Evolutionary conservation across 2,888 invertebrate species (phyloP).

Genomic region (Flexamia atlantica): DNA sequence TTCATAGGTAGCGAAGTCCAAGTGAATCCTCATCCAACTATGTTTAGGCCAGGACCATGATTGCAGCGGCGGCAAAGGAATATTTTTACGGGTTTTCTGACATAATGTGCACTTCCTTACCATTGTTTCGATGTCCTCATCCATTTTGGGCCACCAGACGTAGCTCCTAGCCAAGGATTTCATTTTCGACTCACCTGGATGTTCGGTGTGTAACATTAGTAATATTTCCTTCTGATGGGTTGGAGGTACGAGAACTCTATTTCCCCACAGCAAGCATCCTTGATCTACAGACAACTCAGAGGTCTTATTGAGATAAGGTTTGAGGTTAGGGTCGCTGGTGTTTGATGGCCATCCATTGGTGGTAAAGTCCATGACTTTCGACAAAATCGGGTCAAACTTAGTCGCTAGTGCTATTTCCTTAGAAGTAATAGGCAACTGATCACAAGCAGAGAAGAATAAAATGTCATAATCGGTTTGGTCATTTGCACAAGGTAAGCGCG

Average conservation of each 20-base stretch:
- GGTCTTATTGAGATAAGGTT: not conserved
- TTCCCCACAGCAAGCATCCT: not conserved
- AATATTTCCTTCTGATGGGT: not conserved
- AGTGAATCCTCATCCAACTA: too few relatives aligned
- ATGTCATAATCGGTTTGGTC: not conserved
- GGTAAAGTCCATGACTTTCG: slow-evolving; percentile 1
- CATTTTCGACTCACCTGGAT: slow-evolving; percentile 18
- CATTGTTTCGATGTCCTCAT: too few relatives aligned
- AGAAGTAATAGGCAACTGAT: not conserved
- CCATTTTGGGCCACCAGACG: too few relatives aligned
- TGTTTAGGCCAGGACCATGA: too few relatives aligned
- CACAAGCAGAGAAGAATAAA: not conserved
- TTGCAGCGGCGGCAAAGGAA: too few relatives aligned
- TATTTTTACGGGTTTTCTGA: too few relatives aligned
- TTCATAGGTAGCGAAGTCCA: too few relatives aligned
- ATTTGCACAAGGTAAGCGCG: not conserved
- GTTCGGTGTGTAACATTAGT: slow-evolving; percentile 22
- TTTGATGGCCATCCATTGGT: not conserved
- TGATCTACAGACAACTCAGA: not conserved
- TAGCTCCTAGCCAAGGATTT: too few relatives aligned
- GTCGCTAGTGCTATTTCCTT: not conserved
- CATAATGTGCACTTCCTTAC: too few relatives aligned
- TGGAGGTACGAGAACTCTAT: slow-evolving; percentile 10
- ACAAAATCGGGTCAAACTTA: not conserved
- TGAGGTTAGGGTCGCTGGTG: not conserved